Conservation (phyloP, 2,113 vertebrate species). For the Chinchilla lanigera region DNA sequence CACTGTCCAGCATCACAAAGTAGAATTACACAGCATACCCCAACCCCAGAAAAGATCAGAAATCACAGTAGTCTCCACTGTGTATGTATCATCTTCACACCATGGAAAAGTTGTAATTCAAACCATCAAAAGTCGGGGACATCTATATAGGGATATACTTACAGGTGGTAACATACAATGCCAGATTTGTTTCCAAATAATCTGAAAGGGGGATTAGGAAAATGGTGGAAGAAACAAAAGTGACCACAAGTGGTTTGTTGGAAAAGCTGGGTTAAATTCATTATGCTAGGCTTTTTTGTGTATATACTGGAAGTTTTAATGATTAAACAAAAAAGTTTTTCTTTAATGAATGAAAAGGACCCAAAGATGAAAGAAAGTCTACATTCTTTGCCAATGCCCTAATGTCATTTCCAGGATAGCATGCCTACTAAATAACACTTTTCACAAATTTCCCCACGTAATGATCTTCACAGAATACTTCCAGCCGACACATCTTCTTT, state of each 20-base stretch:
- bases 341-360: neutral
- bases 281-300: neutral
- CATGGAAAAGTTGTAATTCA: neutral
- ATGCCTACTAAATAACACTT: slow-evolving; percentile 19
- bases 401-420: neutral
- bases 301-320: slow-evolving; percentile 27
- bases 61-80: neutral
- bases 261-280: neutral
- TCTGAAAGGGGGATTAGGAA: neutral
- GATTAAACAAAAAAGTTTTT: neutral
- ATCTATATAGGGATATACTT: neutral
- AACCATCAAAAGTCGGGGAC: neutral
- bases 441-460: slow-evolving; percentile 57
- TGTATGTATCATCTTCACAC: neutral
- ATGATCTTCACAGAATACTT: neutral
- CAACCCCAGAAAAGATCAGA: neutral
- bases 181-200: slow-evolving; percentile 52
- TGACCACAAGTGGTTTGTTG: neutral
- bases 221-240: neutral
- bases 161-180: neutral
- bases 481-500: slow-evolving; percentile 38
- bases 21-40: neutral
- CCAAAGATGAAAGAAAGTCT: slow-evolving; percentile 13
- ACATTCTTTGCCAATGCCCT: slow-evolving; percentile 23
- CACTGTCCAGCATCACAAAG: neutral